These are phyloP conservation scores for Pelecanus crispus DNA, from an alignment of 2,113 vertebrate genomes.

Conservation along the genomic window DNA sequence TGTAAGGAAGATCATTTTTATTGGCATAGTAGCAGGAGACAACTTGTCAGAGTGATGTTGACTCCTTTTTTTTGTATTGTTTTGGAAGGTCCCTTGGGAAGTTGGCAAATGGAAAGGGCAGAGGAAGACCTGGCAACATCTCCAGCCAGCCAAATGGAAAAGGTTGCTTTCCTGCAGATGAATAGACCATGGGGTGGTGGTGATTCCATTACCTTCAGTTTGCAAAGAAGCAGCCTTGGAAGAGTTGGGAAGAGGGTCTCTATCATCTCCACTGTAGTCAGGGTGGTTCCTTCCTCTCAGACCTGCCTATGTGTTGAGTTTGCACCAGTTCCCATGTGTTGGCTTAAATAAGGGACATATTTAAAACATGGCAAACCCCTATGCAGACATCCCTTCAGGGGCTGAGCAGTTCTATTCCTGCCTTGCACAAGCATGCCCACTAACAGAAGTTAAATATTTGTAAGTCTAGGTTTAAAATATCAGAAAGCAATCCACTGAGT, in stretches of 20 bases:
- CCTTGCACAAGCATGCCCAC: not conserved
- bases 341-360: not conserved
- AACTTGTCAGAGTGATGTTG: conserved; percentile 46
- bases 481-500: not conserved
- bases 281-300: not conserved
- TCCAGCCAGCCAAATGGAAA: not conserved
- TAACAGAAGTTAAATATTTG: not conserved
- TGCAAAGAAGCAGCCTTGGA: not conserved
- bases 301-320: not conserved
- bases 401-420: not conserved
- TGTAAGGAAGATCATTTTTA: conserved; percentile 40
- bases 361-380: not conserved
- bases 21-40: conserved; percentile 38
- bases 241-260: not conserved
- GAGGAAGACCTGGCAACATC: not conserved
- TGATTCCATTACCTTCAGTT: not conserved
- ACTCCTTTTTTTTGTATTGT: not conserved
- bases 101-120: not conserved
- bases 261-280: not conserved
- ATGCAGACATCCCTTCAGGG: not conserved
- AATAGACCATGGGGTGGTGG: not conserved
- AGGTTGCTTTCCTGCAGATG: not conserved
- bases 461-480: not conserved
- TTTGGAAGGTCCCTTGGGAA: conserved; percentile 26
- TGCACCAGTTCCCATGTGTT: not conserved